phyloP scores from a whole-genome alignment of 2,797 vertebrate species.

The Phataginus tetradactyla region DNA sequence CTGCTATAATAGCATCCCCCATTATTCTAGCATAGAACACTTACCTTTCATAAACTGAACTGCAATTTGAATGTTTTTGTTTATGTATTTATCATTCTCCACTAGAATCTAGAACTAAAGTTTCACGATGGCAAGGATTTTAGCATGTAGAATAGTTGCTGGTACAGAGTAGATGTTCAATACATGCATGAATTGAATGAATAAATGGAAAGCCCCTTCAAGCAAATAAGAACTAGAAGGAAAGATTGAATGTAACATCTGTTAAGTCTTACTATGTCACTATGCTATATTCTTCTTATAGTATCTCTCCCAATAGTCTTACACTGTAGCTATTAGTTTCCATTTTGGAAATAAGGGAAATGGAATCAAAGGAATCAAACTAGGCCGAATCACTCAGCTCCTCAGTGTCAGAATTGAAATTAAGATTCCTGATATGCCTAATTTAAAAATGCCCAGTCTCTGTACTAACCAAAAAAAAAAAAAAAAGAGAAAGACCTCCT shows the following conservation, averaged over 20 bases:
- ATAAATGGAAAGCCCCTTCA: background rate
- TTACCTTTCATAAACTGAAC: background rate
- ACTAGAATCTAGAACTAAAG: background rate
- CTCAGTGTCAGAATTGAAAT: background rate
- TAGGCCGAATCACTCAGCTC: background rate
- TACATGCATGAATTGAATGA: background rate
- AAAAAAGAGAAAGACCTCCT: background rate
- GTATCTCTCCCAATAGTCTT: background rate
- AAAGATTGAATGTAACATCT: background rate
- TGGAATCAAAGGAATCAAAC: background rate
- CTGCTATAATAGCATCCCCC: background rate
- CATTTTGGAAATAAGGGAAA: conserved; percentile 25
- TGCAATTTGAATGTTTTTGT: background rate
- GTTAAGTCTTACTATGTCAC: background rate
- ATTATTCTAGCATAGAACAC: background rate
- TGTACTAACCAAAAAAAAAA: background rate
- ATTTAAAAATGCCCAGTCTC: background rate
- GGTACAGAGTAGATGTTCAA: background rate
- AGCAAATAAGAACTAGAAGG: background rate
- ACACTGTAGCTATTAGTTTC: background rate
- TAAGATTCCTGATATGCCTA: background rate
- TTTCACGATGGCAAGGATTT: background rate
- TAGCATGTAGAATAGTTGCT: background rate
- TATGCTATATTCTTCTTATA: background rate
- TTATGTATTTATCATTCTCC: background rate